A percentile compares a stretch with the other conserved stretches of the same genome.
phyloP scores from a whole-genome alignment of 2,797 vertebrate genomes.

The Scomberomorus guttatus region DNA sequence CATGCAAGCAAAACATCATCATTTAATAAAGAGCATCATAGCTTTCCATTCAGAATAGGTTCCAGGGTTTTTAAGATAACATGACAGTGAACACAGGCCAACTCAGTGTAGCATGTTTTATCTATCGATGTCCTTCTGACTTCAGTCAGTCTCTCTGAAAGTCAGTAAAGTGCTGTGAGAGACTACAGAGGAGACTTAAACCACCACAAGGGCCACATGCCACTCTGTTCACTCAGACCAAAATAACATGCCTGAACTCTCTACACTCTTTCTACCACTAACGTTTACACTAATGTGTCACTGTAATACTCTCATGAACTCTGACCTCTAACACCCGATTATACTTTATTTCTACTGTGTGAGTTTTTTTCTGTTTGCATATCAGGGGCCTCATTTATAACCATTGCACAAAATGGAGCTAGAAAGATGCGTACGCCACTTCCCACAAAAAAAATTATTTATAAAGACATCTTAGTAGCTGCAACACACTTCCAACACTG shows the following conservation, averaged over 20 bases:
- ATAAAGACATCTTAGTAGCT: too few relatives aligned
- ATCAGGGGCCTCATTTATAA: too few relatives aligned
- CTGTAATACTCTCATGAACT: neutral
- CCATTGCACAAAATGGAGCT: too few relatives aligned
- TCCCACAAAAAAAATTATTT: too few relatives aligned
- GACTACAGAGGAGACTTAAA: neutral
- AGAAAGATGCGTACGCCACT: too few relatives aligned
- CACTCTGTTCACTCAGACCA: neutral
- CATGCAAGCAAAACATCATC: slow-evolving; percentile 2
- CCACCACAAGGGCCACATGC: too few relatives aligned
- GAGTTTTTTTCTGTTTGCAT: too few relatives aligned
- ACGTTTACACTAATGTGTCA: neutral
- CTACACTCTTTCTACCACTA: neutral
- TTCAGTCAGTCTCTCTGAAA: slow-evolving; percentile 2
- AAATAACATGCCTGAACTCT: neutral
- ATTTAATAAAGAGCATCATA: slow-evolving; percentile 8
- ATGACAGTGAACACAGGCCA: neutral
- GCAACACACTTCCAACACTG: too few relatives aligned
- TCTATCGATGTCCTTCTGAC: slow-evolving; percentile 3
- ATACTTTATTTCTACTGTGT: neutral
- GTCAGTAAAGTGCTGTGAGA: neutral
- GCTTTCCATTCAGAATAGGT: neutral
- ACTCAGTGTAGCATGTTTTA: neutral
- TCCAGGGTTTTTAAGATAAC: neutral
- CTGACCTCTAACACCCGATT: neutral